Evolutionary conservation across 2,888 invertebrate species (phyloP), one percentile per base, ranked within the genome.

Genomic region (Azorinus chamasolen): DNA sequence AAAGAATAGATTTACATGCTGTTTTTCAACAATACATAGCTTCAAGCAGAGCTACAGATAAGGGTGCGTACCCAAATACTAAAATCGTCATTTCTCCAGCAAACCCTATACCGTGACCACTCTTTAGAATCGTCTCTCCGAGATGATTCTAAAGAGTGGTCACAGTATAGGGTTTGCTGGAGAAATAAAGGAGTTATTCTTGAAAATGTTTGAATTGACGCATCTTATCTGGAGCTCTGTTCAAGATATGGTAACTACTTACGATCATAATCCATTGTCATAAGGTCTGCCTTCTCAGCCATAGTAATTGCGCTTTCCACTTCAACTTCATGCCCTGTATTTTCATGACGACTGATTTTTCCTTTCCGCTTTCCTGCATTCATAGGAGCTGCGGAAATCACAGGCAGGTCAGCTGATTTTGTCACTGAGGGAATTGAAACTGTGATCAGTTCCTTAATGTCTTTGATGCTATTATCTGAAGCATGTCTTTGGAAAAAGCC

Each of bases 211-310:
- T n/a, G n/a, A n/a, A n/a, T n/a, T n/a, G n/a, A n/a, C n/a, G n/a
- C n/a, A n/a, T n/a, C n/a, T n/a, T n/a, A n/a, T n/a, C n/a, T n/a
- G n/a, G n/a, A n/a, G n/a, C n/a, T n/a, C n/a, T n/a, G n/a, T n/a
- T n/a, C n/a, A n/a, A 6, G 32, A 32, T 32, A 6, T 32, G 32
- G 5, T 32, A 50, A 3, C 27, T 20, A 88, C 90, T 85, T 83
- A 92, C 92, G 86, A 93, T 98, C 97, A 92, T 98, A 97, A 58
- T 97, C 97, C 86, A 97, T 96, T 1, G 70, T 74, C 94, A 98
- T 98, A 85, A 98, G 95, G 93, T 98, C 98, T 4, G 98, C 97
- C 95, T 97, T 97, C 93, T 98, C 98, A 20, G 89, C 90, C 22
- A 89, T 78, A 10, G 89, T 87, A 6, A 92, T 87, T 0, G 88